phyloP scores from a whole-genome alignment of 2,797 vertebrate genomes.

The Melanotaenia trifasciata region DNA sequence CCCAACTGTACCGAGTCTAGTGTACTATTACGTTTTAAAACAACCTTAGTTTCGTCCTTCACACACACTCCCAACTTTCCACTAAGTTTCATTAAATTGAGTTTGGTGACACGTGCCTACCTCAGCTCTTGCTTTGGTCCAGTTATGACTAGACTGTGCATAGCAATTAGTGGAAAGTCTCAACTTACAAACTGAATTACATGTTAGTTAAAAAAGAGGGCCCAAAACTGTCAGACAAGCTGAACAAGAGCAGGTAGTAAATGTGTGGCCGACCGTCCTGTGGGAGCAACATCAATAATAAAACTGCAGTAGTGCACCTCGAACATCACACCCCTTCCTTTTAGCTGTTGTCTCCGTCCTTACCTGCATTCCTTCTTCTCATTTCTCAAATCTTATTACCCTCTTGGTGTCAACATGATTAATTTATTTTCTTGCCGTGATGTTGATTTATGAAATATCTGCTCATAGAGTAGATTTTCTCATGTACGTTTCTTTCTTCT shows the following conservation, averaged over 20 bases:
- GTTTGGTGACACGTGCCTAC: not conserved
- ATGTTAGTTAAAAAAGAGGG: not conserved
- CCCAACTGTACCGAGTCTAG: too few relatives aligned
- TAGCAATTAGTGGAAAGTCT: not conserved
- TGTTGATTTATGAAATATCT: not conserved
- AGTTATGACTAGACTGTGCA: not conserved
- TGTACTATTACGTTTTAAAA: too few relatives aligned
- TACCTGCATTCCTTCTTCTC: not conserved
- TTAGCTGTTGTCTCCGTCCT: not conserved
- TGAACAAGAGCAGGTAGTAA: slow-evolving; percentile 19
- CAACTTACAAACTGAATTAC: not conserved
- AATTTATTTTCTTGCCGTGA: not conserved
- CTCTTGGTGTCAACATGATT: not conserved
- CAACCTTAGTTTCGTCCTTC: not conserved
- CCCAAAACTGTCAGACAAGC: not conserved
- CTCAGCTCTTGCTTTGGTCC: not conserved
- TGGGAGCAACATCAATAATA: slow-evolving; percentile 1
- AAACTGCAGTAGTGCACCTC: slow-evolving; percentile 14
- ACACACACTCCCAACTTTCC: not conserved
- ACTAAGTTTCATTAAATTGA: not conserved
- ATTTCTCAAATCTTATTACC: not conserved
- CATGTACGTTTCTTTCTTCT: not conserved
- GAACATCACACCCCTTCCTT: slow-evolving; percentile 12
- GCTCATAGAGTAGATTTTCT: not conserved
- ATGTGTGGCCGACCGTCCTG: slow-evolving; percentile 2